Base-by-base conservation (phyloP, 2,888 invertebrate species). In the Mantis religiosa region DNA sequence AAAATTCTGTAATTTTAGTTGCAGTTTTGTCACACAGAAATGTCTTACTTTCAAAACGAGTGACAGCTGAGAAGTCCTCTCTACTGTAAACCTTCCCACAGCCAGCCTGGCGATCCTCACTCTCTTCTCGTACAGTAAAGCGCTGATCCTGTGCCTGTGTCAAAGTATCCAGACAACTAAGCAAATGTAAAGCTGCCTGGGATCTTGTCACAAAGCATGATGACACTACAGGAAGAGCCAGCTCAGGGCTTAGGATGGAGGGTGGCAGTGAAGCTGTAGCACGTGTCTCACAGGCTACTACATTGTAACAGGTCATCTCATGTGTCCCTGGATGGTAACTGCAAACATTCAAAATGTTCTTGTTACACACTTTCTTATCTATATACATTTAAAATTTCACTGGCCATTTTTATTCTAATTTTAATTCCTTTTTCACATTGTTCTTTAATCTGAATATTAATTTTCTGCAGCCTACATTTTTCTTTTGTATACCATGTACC, bases 81-180 rank as follows among this genome's bases (percentile, higher is more conserved):
- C 97, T 96, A 47, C 95, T 95, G 92, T 96, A 96, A 87, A 95
- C 94, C 92, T 96, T 96, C 41, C 94, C 94, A 28, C 94, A 93
- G 14, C 92, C 91, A 3, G 94, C 93, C 88, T 94, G 94, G 89
- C 94, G 93, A 82, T 93, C 94, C 82, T 95, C 94, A 9, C 93
- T 93, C 90, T 94, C 94, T 91, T 95, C 95, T 88, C 93, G 93
- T 15, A 94, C 93, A 28, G 93, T 92, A 85, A 95, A 93, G 91
- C 94, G 94, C 89, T 96, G 94, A 91, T 97, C 96, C 92, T 97
- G 96, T 0, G 97, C 97, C 88, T 96, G 96, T 0, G 97, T 97
- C 71, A 98, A 94, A 0, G 98, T 98, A 92, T 99, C 98, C 92
- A 99, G 94, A 92, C 98, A 98, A 7, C 97, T 98, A 87, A 99